A percentile compares a stretch with the other conserved stretches of the same genome.
These are phyloP conservation scores for Paratilapia polleni DNA, from an alignment of 2,113 vertebrate species.

Conservation along the genomic window DNA sequence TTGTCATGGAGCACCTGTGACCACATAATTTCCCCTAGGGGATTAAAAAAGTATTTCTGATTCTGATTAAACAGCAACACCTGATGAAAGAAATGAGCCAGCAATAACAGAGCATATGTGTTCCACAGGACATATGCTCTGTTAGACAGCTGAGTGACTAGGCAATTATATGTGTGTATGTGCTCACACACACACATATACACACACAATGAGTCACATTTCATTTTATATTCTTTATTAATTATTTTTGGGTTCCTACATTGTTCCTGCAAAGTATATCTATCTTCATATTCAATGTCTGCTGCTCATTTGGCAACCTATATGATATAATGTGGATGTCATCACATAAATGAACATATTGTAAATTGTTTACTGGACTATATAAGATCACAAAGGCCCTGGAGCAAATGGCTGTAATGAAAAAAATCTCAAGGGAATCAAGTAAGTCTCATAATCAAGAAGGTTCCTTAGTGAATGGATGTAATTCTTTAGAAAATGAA, in stretches of 20 bases:
- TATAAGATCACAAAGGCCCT: neutral
- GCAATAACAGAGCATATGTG: slow-evolving; percentile 55
- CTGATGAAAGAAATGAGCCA: slow-evolving; percentile 60
- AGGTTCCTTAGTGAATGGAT: neutral
- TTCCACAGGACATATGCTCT: slow-evolving; percentile 46
- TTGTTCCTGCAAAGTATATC: neutral
- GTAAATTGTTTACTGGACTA: neutral
- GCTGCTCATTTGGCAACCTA: neutral
- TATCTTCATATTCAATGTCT: neutral
- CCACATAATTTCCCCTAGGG: too few species aligned
- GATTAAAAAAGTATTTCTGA: too few species aligned
- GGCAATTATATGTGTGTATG: neutral
- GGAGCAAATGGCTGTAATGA: neutral
- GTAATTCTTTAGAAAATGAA: neutral
- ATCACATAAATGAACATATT: neutral
- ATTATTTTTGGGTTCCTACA: neutral
- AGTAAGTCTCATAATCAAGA: neutral
- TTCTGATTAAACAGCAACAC: slow-evolving; percentile 45
- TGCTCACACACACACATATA: neutral
- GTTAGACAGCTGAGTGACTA: slow-evolving; percentile 20
- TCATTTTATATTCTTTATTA: neutral
- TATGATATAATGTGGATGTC: neutral
- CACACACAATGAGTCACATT: neutral
- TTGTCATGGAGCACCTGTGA: too few species aligned
- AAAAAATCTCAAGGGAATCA: neutral